Base-by-base conservation (phyloP, 2,797 vertebrate genomes). In the Pygocentrus nattereri region DNA sequence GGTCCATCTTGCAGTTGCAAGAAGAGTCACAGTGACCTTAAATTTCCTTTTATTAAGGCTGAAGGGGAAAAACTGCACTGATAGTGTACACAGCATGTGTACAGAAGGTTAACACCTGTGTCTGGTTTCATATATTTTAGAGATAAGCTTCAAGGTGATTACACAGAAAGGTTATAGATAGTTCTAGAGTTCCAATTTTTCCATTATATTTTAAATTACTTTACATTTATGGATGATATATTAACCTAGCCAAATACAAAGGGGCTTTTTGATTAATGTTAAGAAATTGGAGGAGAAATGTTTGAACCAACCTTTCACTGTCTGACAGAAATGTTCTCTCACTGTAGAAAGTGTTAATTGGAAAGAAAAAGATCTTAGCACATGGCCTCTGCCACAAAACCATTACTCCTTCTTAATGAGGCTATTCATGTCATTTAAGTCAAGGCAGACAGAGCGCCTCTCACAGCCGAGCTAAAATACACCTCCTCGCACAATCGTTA, bases 401-500 rank as follows among this genome's bases (percentile, higher is more conserved):
- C 67, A 87, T 85, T 76, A 85, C 64, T 85, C 79, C 47, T 25
- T 77, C 79, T 80, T 85, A 88, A 88, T 88, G 84, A 84, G 84
- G 75, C 82, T 50, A 84, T 87, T 84, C 67, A 74, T 76, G 78
- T 84, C 79, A 82, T 81, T 85, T 85, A 81, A 82, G 80, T 86
- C 79, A 83, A 76, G 73, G 76, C 64, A 80, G 71, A 84, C 67
- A 54, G 78, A 85, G 74, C 77, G 75, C 65, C 67, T 83, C 83
- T 82, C 74, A 69, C 31, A 83, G 30, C 76, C 30, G 7, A 69
- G 82, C 23, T 78, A 85, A 87, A 87, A 79, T 85, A 79, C 65
- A 80, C 62, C 79, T 34, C 78, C 27, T 73, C 64, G 30, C 79
- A 80, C 67, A 81, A 68, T 74, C 81, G 86, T 84, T 85, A 78